Evolutionary conservation across 2,113 vertebrate genomes (phyloP).

Genomic region (Onychostoma macrolepis): DNA sequence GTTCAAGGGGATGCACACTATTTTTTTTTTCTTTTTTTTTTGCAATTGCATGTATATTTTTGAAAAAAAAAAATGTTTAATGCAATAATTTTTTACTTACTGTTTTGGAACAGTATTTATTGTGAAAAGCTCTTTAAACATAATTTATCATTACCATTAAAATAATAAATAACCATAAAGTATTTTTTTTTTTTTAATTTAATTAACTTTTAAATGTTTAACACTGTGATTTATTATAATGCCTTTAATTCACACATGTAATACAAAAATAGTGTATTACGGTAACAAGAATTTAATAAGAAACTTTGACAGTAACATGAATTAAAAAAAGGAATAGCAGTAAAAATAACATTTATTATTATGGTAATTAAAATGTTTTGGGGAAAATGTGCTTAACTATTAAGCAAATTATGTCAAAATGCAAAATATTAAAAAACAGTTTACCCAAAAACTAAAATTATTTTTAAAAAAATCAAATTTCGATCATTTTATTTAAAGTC

Average conservation of each 20-base stretch:
- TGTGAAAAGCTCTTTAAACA: neutral
- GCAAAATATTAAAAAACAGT: neutral
- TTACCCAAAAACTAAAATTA: neutral
- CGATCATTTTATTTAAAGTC: too few relatives aligned
- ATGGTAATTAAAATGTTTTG: neutral
- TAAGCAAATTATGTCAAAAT: neutral
- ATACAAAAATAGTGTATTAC: neutral
- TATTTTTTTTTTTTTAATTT: neutral
- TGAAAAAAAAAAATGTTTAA: neutral
- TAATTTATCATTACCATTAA: neutral
- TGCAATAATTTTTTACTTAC: neutral
- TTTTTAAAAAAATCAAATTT: neutral
- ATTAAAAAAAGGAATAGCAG: neutral
- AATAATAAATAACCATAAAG: neutral
- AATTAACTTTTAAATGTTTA: neutral
- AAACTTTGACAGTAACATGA: neutral
- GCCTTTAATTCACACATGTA: neutral
- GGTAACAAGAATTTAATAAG: neutral
- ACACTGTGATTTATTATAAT: neutral
- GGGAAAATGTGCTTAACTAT: neutral
- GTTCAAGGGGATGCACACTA: neutral
- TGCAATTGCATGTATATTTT: too few relatives aligned
- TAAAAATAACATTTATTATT: neutral
- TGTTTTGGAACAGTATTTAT: neutral
- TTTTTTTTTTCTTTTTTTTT: too few relatives aligned